These are phyloP conservation scores for Trididemnum miniatum DNA, from an alignment of 23 tunicate species.

Conservation along the genomic window DNA sequence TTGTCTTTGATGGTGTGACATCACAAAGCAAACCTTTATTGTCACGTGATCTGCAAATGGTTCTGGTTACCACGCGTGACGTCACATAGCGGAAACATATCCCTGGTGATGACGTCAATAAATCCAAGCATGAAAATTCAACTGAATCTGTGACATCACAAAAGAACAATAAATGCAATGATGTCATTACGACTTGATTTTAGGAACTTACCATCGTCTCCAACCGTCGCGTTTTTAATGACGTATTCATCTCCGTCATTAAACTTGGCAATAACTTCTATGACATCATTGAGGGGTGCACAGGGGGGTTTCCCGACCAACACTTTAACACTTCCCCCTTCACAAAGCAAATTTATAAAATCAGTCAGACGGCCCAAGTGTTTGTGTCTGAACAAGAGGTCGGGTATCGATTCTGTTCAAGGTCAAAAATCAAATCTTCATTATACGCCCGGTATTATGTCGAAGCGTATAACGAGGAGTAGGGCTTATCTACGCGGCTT, in stretches of 20 bases:
- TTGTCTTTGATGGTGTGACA: too few relatives aligned
- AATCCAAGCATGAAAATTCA: background rate
- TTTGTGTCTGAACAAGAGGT: too few relatives aligned
- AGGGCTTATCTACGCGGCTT: too few relatives aligned
- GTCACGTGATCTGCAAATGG: slow-evolving; percentile 19
- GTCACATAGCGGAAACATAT: slow-evolving; percentile 38
- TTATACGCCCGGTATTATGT: too few relatives aligned
- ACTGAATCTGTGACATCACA: background rate
- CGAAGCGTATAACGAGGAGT: too few relatives aligned
- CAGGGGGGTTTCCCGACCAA: slow-evolving; percentile 21
- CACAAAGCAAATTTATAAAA: background rate
- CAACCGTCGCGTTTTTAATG: background rate
- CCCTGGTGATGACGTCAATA: background rate
- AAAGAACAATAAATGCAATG: too few relatives aligned
- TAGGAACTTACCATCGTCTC: slow-evolving; percentile 8
- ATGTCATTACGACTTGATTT: too few relatives aligned
- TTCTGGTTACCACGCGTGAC: slow-evolving; percentile 7
- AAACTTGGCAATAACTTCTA: slow-evolving; percentile 6
- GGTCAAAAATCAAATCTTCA: too few relatives aligned
- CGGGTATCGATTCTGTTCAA: too few relatives aligned
- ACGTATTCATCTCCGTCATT: background rate
- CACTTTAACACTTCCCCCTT: background rate
- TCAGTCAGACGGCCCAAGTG: too few relatives aligned
- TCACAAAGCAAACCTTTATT: too few relatives aligned
- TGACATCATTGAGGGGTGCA: slow-evolving; percentile 18